These are phyloP conservation scores for Eospalax fontanierii DNA, from an alignment of 2,797 vertebrate species.

Conservation along the genomic window DNA sequence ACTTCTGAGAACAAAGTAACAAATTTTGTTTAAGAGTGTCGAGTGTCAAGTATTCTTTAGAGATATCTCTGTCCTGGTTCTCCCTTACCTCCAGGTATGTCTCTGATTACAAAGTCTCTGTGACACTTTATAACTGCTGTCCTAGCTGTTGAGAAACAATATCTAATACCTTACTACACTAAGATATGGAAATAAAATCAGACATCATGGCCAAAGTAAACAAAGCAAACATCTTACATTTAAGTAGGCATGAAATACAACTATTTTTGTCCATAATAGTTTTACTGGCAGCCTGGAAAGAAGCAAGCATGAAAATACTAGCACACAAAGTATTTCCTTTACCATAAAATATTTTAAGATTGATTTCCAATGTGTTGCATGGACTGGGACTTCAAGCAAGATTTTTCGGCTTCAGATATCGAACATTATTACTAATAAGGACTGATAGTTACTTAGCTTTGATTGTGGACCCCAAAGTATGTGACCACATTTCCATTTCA, in stretches of 20 bases:
- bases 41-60: not conserved
- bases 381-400: not conserved
- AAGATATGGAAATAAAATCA: constrained; percentile 8
- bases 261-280: not conserved
- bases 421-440: not conserved
- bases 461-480: not conserved
- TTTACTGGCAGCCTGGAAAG: not conserved
- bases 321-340: not conserved
- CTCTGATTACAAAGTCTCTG: too few relatives aligned
- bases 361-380: constrained; percentile 27
- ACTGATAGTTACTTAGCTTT: not conserved
- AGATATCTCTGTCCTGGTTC: not conserved
- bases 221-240: not conserved
- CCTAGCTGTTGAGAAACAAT: not conserved
- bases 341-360: not conserved
- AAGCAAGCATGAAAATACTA: not conserved
- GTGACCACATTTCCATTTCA: not conserved
- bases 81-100: not conserved
- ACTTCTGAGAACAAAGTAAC: constrained; percentile 28
- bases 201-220: not conserved
- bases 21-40: constrained; percentile 35
- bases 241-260: not conserved
- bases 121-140: not conserved
- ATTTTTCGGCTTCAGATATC: not conserved
- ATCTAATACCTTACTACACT: not conserved